These are phyloP conservation scores for Ceramica pisi DNA, from an alignment of 2,888 invertebrate species.

Conservation along the genomic window DNA sequence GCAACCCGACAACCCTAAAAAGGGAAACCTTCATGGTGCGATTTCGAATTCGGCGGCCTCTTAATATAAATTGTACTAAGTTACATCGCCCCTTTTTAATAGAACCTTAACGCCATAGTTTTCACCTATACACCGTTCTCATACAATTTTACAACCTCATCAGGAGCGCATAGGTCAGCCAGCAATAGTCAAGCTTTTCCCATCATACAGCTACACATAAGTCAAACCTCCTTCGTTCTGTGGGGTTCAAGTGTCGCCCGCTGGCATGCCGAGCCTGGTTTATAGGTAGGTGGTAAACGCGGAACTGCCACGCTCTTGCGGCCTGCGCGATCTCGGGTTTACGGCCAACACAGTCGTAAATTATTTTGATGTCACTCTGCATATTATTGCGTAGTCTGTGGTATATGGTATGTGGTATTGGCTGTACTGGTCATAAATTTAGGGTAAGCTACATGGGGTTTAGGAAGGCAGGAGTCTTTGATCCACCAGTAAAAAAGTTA, in stretches of 20 bases:
- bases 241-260: slow-evolving; percentile 45
- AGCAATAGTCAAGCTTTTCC: neutral
- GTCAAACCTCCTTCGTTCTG: slow-evolving; percentile 10
- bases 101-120: neutral
- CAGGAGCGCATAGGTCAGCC: slow-evolving; percentile 12
- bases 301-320: slow-evolving; percentile 63
- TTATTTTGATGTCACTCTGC: slow-evolving; percentile 68
- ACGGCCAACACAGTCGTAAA: slow-evolving; percentile 62
- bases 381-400: slow-evolving; percentile 59
- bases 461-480: slow-evolving; percentile 8
- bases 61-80: no score
- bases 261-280: slow-evolving; percentile 53
- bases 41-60: no score
- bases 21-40: no score
- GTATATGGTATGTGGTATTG: slow-evolving; percentile 29
- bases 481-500: neutral
- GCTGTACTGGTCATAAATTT: slow-evolving; percentile 34
- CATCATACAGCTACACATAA: slow-evolving; percentile 21
- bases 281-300: slow-evolving; percentile 62
- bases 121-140: no score
- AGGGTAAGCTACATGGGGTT: slow-evolving; percentile 9
- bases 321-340: slow-evolving; percentile 61
- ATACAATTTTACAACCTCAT: slow-evolving; percentile 22
- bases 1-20: no score
- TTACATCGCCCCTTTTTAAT: no score